Evolutionary conservation across 2,113 vertebrate species (phyloP).

Genomic region (Probosciger aterrimus): DNA sequence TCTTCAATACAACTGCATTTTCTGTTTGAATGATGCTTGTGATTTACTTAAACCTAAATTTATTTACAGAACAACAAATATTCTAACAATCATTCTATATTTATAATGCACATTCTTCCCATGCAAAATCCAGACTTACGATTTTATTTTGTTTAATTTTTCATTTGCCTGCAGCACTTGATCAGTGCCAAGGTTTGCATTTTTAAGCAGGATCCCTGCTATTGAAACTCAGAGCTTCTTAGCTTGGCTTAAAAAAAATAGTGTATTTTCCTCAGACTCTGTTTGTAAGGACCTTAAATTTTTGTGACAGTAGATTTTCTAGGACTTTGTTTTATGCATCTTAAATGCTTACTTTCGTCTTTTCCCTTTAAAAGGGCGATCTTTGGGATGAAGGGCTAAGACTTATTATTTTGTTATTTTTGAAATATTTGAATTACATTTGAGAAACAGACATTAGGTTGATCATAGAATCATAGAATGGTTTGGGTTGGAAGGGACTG

Average conservation of each 20-base stretch:
- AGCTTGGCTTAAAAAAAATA: not conserved
- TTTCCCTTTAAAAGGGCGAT: not conserved
- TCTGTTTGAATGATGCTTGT: conserved; percentile 13
- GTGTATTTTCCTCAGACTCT: not conserved
- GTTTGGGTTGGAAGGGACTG: not conserved
- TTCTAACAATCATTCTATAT: conserved; percentile 25
- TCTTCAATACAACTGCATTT: not conserved
- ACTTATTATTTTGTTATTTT: not conserved
- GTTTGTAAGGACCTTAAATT: not conserved
- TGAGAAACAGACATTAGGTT: not conserved
- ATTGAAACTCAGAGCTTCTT: not conserved
- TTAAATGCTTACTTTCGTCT: not conserved
- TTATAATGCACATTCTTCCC: not conserved
- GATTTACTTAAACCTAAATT: not conserved
- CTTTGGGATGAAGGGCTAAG: not conserved
- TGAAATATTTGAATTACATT: not conserved
- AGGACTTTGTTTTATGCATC: not conserved
- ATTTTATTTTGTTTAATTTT: not conserved
- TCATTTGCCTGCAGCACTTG: not conserved
- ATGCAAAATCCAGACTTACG: not conserved
- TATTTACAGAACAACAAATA: not conserved
- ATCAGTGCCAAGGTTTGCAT: not conserved
- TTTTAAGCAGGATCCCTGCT: not conserved
- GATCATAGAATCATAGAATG: not conserved
- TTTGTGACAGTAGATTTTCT: not conserved